Evolutionary conservation across 2,113 vertebrate genomes (phyloP).

Genomic region (Acanthisitta chloris): DNA sequence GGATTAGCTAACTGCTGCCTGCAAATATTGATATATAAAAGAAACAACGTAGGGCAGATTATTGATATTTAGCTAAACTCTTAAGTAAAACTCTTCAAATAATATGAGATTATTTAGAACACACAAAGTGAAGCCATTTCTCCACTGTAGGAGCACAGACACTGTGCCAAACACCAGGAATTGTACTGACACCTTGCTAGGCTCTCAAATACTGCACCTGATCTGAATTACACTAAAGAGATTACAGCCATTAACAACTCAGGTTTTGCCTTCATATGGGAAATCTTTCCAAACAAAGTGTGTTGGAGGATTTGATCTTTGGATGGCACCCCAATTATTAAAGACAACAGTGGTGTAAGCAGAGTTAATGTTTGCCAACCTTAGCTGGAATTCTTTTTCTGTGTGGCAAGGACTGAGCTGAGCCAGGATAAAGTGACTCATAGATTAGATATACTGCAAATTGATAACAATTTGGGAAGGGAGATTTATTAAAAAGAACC

Average conservation of each 20-base stretch:
- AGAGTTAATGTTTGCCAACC: neutral
- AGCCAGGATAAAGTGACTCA: neutral
- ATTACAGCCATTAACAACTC: neutral
- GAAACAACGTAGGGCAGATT: neutral
- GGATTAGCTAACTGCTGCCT: neutral
- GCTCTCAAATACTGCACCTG: neutral
- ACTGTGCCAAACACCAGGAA: fast-evolving
- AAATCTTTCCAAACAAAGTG: neutral
- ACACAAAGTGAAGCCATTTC: neutral
- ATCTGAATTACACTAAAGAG: neutral
- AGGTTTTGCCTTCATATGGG: neutral
- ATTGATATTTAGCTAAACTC: neutral
- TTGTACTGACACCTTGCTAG: neutral
- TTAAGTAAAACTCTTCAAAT: neutral
- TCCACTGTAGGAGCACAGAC: fast-evolving
- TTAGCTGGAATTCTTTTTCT: neutral
- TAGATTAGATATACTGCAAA: neutral
- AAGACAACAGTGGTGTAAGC: neutral
- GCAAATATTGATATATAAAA: neutral
- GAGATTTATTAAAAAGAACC: neutral
- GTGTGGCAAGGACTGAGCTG: neutral
- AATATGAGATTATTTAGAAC: neutral
- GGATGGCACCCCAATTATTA: neutral
- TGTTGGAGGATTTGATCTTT: neutral
- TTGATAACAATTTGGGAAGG: neutral